These are phyloP conservation scores for Pelodytes ibericus DNA, from an alignment of 2,797 vertebrate species.

Conservation along the genomic window DNA sequence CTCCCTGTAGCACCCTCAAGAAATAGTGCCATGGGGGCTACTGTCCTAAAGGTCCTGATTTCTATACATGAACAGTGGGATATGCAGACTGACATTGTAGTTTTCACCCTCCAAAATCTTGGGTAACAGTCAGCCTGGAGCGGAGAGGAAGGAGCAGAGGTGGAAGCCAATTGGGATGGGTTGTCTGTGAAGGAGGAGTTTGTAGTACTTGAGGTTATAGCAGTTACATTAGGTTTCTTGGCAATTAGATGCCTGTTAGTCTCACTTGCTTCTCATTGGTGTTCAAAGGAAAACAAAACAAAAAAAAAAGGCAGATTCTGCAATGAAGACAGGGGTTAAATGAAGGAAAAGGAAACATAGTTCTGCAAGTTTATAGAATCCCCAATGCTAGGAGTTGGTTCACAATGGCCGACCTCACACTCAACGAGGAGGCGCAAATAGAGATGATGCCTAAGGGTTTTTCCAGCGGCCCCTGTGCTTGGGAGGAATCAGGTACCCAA, in stretches of 20 bases:
- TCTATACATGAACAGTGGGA: too few species aligned
- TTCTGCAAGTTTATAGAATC: neutral
- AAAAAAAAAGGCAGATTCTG: neutral
- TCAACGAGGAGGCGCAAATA: neutral
- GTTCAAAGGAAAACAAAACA: neutral
- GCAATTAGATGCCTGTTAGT: neutral
- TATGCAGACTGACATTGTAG: too few species aligned
- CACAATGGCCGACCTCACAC: neutral
- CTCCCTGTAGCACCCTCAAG: too few species aligned
- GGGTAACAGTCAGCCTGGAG: neutral
- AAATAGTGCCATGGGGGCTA: too few species aligned
- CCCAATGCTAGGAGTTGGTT: neutral
- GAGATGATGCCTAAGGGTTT: conserved; percentile 56
- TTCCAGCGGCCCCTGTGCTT: conserved; percentile 70
- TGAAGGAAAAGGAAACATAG: neutral
- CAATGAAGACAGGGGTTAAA: neutral
- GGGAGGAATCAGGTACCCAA: conserved; percentile 59
- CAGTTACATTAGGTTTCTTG: neutral
- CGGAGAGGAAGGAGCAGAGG: neutral
- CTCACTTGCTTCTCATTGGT: neutral
- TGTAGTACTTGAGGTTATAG: too few species aligned
- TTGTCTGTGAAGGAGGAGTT: too few species aligned
- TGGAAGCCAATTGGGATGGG: neutral
- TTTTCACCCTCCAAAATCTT: conserved; percentile 15
- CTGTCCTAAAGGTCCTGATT: too few species aligned